Evolutionary conservation across 2,888 invertebrate species (phyloP), one percentile per base, ranked within the genome.

Genomic region (Hydraecia micacea): DNA sequence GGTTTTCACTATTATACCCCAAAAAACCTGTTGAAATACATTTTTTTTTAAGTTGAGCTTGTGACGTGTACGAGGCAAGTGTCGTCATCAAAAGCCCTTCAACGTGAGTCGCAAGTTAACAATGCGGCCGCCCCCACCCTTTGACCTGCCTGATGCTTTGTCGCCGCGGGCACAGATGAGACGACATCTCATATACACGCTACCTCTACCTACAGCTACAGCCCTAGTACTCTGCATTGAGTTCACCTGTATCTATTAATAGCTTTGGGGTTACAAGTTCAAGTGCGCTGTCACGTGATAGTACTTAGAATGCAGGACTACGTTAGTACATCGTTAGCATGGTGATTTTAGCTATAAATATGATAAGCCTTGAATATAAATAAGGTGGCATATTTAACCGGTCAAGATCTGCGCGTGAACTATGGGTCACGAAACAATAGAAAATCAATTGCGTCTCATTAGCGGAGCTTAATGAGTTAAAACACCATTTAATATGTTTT

Each of bases 111-210:
- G 94, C 93, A 93, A 94, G 95, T 94, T 96, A 96, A 96, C 96
- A 96, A 96, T 96, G 96, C 93, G 92, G 92, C 92, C 90, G 88
- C 91, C 89, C 94, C 93, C 93, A 93, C 95, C 94, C 96, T 96
- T 94, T 96, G 96, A 96, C 96, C 96, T 92, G 95, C 93, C 92
- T 92, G 92, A 92, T 92, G 94, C 96, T 96, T 95, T 95, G 95
- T 95, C 94, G 94, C 94, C 91, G 87, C 91, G 92, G 91, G 94
- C 93, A 90, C 93, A 94, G 94, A 93, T 92, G 93, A 93, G 94
- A 94, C 93, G 94, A 93, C 94, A 92, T 93, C 93, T 93, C 90
- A 88, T 93, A 91, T 92, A 92, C 91, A 89, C 88, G 89, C 81
- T 74, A 63, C 73, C 62, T 77, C 79, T 84, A 70, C 80, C 67